Percentiles rank a stretch among this genome's conserved stretches.
These are phyloP conservation scores for Scomberomorus guttatus DNA, from an alignment of 2,797 vertebrate species.

Conservation along the genomic window DNA sequence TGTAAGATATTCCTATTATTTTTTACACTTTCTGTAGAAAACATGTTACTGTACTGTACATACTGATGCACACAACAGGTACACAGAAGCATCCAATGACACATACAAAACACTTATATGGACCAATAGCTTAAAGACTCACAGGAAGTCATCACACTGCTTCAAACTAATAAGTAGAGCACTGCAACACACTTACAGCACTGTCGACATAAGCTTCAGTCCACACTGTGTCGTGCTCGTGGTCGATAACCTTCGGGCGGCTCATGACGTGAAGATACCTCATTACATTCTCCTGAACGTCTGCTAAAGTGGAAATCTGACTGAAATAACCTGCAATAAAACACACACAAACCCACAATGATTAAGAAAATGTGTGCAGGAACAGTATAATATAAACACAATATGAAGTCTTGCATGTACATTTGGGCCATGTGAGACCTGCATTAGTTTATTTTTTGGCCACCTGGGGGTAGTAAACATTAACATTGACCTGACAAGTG, in stretches of 20 bases:
- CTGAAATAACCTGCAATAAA: slow-evolving; percentile 92
- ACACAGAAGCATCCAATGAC: not conserved
- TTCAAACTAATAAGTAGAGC: not conserved
- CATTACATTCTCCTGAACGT: slow-evolving; percentile 99
- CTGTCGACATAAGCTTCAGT: slow-evolving; percentile 97
- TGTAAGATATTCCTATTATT: slow-evolving; percentile 1
- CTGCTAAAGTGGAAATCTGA: slow-evolving; percentile 97
- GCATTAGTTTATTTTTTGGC: no score
- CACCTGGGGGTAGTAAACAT: no score
- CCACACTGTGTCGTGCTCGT: slow-evolving; percentile 97
- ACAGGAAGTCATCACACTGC: not conserved
- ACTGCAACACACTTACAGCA: slow-evolving; percentile 88
- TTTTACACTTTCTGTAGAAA: not conserved
- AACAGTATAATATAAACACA: not conserved
- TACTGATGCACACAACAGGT: not conserved
- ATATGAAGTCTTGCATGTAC: not conserved
- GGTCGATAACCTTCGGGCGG: slow-evolving; percentile 97
- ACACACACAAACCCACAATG: slow-evolving; percentile 4
- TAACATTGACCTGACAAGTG: no score
- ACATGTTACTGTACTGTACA: not conserved
- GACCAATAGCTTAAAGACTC: not conserved
- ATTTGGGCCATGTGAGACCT: not conserved
- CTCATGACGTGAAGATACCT: slow-evolving; percentile 98
- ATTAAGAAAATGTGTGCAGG: not conserved
- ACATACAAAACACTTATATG: not conserved